Evolutionary conservation across 2,888 invertebrate genomes (phyloP).

Genomic region (Drosophila histrio): DNA sequence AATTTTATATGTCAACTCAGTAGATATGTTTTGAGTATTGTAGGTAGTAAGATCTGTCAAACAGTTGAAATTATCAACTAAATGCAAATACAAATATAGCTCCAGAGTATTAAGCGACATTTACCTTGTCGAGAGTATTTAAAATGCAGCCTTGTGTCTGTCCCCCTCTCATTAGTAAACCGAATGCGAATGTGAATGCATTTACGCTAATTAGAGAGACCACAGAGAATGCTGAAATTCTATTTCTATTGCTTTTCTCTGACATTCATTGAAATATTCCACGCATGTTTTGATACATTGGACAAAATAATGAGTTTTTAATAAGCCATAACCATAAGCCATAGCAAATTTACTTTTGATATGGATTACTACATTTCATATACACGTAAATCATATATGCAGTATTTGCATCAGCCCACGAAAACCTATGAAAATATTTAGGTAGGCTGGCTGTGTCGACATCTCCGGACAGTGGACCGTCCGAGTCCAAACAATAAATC

Average conservation of each 20-base stretch:
- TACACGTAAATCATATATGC: slow-evolving; percentile 14
- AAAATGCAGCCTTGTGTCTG: slow-evolving; percentile 21
- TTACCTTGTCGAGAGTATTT: slow-evolving; percentile 25
- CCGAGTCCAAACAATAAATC: slow-evolving; percentile 49
- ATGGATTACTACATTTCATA: slow-evolving; percentile 14
- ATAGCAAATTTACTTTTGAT: slow-evolving; percentile 29
- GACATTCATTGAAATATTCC: slow-evolving; percentile 24
- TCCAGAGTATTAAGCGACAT: slow-evolving; percentile 1
- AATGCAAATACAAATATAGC: not conserved
- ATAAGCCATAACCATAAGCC: slow-evolving; percentile 52
- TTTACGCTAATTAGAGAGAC: slow-evolving; percentile 41
- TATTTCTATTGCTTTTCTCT: not conserved
- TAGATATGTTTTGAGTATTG: not conserved
- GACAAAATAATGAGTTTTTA: slow-evolving; percentile 58
- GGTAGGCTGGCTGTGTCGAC: slow-evolving; percentile 71
- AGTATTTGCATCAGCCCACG: slow-evolving; percentile 64
- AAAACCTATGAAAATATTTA: slow-evolving; percentile 65
- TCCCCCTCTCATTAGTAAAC: slow-evolving; percentile 6
- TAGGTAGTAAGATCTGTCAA: slow-evolving; percentile 1
- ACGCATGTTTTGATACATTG: slow-evolving; percentile 55
- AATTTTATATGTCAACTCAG: slow-evolving; percentile 12
- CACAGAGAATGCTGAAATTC: slow-evolving; percentile 26
- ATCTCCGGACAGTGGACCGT: slow-evolving; percentile 37
- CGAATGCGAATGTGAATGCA: slow-evolving; percentile 16
- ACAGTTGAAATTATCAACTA: not conserved